Base-by-base conservation (phyloP, 2,797 vertebrate species). In the Pseudochirops corinnae region DNA sequence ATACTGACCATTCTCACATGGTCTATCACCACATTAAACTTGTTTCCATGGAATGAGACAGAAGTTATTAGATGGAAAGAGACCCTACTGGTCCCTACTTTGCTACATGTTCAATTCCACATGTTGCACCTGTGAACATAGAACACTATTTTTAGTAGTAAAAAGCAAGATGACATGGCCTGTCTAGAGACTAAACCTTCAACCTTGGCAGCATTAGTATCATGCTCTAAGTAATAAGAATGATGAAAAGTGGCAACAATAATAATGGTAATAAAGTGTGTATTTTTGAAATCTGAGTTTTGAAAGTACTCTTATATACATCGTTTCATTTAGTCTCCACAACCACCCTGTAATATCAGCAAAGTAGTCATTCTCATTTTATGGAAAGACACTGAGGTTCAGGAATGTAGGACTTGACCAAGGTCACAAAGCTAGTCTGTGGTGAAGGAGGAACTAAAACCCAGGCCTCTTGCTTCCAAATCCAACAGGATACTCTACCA, bases 51-150 rank as follows among this genome's bases (percentile, higher is more conserved):
- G 74, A 82, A 82, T 46, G 74, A 82, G 39, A 82, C 74, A 82
- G n/a, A 82, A 74, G 67, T 74, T 74, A 39, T 74, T 74, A 74
- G 74, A 82, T 82, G 39, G 74, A 26, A 82, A 82, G 74, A 82
- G 39, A 82, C 74, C 74, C 74, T 82, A 82, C 21, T 46, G 39
- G 74, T 82, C 67, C 16, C 67, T 74, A 74, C 18, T 74, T 21
- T 82, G 18, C 74, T 46, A 82, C 39, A 46, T 82, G 74, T 82
- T 82, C 74, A 82, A 82, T 82, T 82, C 74, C 74, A 82, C 39
- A 82, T 82, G 74, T 82, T 82, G 74, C 46, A 82, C 74, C 74
- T 82, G 74, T 82, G 74, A 82, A 82, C 74, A 82, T 82, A 82
- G 74, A 46, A 82, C 39, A 82, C 74, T 82, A 82, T 82, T 82